These are phyloP conservation scores for Lethrus apterus DNA, from an alignment of 1,140 invertebrate genomes.

Conservation along the genomic window DNA sequence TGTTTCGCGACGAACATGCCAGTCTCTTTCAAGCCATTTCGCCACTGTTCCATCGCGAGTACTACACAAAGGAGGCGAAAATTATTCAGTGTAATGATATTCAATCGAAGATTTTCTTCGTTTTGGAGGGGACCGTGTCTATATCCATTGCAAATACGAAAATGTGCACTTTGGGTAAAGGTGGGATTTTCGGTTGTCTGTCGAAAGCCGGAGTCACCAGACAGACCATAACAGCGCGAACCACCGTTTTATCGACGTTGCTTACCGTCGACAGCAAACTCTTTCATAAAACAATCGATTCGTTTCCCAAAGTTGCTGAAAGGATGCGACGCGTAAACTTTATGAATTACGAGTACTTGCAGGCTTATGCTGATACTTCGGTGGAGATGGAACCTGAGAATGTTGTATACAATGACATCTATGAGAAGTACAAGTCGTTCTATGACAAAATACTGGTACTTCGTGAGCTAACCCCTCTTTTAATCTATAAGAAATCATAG, in stretches of 20 bases:
- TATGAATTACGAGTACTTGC: slow-evolving; percentile 3
- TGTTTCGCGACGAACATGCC: slow-evolving; percentile 42
- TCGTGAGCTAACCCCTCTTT: too few species aligned
- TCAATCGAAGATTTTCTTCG: slow-evolving; percentile 10
- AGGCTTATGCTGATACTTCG: too few species aligned
- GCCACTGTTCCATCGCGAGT: slow-evolving; percentile 14
- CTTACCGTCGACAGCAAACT: slow-evolving; percentile 3
- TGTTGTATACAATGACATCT: too few species aligned
- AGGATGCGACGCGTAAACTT: not conserved
- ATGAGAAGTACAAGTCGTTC: too few species aligned
- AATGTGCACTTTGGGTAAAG: slow-evolving; percentile 2
- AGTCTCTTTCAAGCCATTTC: slow-evolving; percentile 43
- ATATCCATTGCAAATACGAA: slow-evolving; percentile 13
- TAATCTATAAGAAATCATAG: too few species aligned
- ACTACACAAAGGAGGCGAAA: slow-evolving; percentile 12
- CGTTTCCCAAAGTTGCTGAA: not conserved
- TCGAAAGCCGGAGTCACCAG: slow-evolving; percentile 4
- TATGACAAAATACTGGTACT: too few species aligned
- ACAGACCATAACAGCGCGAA: slow-evolving; percentile 11
- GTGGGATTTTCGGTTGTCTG: slow-evolving; percentile 16
- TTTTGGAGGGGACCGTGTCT: slow-evolving; percentile 7
- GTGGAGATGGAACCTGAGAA: too few species aligned
- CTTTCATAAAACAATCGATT: slow-evolving; percentile 2
- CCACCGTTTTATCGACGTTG: slow-evolving; percentile 10
- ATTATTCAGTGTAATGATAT: slow-evolving; percentile 17